Conservation (phyloP, 2,113 vertebrate species). For the Corydoras sp. region DNA sequence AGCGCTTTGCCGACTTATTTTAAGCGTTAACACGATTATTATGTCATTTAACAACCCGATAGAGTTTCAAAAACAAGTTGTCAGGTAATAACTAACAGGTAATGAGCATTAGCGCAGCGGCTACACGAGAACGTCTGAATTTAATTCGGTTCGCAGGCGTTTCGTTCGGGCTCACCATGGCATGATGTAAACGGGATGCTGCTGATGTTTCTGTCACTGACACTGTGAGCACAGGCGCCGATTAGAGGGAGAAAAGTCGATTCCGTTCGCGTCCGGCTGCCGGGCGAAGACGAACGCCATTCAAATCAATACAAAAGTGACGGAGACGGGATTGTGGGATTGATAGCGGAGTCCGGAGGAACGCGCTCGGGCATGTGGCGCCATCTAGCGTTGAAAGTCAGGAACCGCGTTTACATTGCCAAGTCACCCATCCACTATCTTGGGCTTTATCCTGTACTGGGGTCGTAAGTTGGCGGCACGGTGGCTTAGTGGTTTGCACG, state of each 20-base stretch:
- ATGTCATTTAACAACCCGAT: no score
- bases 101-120: constrained; percentile 5
- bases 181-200: no score
- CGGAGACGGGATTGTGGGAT: constrained; percentile 59
- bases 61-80: not conserved
- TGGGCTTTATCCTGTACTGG: no score
- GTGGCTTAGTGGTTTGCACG: no score
- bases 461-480: no score
- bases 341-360: constrained; percentile 37
- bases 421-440: no score
- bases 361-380: constrained; percentile 40
- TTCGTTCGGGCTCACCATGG: no score
- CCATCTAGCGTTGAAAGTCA: constrained; percentile 43
- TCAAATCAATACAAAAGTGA: constrained; percentile 66
- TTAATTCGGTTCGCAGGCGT: not conserved
- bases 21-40: no score
- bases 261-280: constrained; percentile 15
- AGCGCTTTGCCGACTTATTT: no score
- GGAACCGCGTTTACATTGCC: not conserved
- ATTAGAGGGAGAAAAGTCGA: not conserved
- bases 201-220: not conserved
- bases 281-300: constrained; percentile 45
- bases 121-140: constrained; percentile 22
- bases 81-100: not conserved
- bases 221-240: not conserved